Evolutionary conservation across 2,888 invertebrate genomes (phyloP).

Genomic region (Parapristionchus giblindavisi): DNA sequence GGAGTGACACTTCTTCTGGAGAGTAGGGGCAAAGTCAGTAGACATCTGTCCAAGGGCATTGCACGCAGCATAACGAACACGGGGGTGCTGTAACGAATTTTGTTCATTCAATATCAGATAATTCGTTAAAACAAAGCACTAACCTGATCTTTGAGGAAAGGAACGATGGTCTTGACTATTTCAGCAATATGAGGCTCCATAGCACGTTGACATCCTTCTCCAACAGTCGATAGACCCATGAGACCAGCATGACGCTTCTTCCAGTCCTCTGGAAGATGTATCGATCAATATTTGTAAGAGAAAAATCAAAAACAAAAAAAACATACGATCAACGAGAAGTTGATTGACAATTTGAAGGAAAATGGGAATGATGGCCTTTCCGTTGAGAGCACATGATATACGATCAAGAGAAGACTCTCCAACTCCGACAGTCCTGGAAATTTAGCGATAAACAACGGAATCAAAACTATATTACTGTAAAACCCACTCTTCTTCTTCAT

Average conservation of each 20-base stretch:
- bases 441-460: background rate
- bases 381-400: constrained; percentile 94
- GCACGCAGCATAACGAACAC: constrained; percentile 95
- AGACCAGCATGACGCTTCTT: constrained; percentile 86
- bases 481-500: constrained; percentile 79
- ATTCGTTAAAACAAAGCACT: constrained; percentile 68
- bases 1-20: constrained; percentile 96
- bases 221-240: constrained; percentile 97
- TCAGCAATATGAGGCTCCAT: constrained; percentile 94
- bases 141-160: constrained; percentile 84
- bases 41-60: constrained; percentile 99
- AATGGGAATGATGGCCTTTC: constrained; percentile 84
- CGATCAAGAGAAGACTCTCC: constrained; percentile 96
- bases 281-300: background rate
- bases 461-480: background rate
- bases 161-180: constrained; percentile 88
- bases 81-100: constrained; percentile 79
- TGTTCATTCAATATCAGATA: background rate
- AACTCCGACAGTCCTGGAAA: constrained; percentile 81
- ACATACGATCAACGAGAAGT: constrained; percentile 35
- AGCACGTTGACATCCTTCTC: constrained; percentile 97
- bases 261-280: constrained; percentile 72
- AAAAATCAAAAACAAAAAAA: background rate
- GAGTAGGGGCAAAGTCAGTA: constrained; percentile 93
- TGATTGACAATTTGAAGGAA: constrained; percentile 29